phyloP scores from a whole-genome alignment of 2,113 vertebrate species.

The Heterocephalus glaber region DNA sequence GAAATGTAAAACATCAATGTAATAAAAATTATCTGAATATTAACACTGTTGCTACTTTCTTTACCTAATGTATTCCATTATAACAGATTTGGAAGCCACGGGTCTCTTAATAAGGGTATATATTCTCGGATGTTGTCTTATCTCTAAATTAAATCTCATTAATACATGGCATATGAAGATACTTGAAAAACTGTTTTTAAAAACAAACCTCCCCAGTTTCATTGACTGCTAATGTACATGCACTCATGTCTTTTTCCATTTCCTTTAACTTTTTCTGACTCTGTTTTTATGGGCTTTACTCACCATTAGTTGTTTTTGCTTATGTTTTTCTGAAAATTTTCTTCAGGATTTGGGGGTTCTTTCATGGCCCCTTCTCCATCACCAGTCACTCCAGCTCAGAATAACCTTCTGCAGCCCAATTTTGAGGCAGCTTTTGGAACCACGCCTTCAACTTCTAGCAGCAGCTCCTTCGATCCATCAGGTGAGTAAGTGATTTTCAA shows the following conservation, averaged over 20 bases:
- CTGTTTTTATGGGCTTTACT: not conserved
- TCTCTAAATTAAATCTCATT: slow-evolving; percentile 16
- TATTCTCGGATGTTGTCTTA: not conserved
- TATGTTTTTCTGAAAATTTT: slow-evolving; percentile 39
- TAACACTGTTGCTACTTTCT: not conserved
- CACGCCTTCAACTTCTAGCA: slow-evolving; percentile 85
- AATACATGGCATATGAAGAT: not conserved
- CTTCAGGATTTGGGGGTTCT: slow-evolving; percentile 89
- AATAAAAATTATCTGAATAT: slow-evolving; percentile 26
- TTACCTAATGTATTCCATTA: not conserved
- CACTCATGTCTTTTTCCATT: not conserved
- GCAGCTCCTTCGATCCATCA: slow-evolving; percentile 93
- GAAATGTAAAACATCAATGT: not conserved
- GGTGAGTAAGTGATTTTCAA: slow-evolving; percentile 85
- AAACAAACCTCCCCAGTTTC: not conserved
- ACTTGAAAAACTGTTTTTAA: not conserved
- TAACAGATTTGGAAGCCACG: not conserved
- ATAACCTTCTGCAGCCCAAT: slow-evolving; percentile 90
- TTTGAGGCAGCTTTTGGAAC: slow-evolving; percentile 89
- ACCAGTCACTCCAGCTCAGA: slow-evolving; percentile 89
- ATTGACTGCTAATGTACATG: not conserved
- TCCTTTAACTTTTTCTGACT: slow-evolving; percentile 4
- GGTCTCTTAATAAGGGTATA: not conserved
- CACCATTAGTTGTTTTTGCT: not conserved
- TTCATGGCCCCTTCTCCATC: slow-evolving; percentile 89